Evolutionary conservation across 2,888 invertebrate species (phyloP).

Genomic region (Melanostoma scalare): DNA sequence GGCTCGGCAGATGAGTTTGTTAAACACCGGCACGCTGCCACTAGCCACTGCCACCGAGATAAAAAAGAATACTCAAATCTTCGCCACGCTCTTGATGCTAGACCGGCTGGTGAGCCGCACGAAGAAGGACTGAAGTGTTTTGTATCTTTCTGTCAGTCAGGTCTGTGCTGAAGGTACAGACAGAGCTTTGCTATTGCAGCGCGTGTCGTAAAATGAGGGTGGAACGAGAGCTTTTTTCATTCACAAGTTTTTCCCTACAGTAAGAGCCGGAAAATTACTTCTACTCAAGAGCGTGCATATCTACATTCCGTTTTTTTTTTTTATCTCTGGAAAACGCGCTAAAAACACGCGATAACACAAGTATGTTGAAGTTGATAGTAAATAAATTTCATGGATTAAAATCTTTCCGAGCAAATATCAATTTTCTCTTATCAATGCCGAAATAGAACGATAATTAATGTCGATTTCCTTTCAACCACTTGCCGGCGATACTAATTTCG

Average conservation of each 20-base stretch:
- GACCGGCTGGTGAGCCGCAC: slow-evolving; percentile 70
- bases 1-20: slow-evolving; percentile 34
- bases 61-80: slow-evolving; percentile 20
- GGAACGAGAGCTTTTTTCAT: slow-evolving; percentile 68
- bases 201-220: slow-evolving; percentile 38
- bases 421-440: background rate
- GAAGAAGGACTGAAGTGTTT: slow-evolving; percentile 67
- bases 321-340: background rate
- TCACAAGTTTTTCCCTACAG: slow-evolving; percentile 57
- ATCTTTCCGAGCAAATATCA: background rate
- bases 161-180: slow-evolving; percentile 45
- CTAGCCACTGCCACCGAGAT: slow-evolving; percentile 8
- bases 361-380: background rate
- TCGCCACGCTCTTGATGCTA: slow-evolving; percentile 42
- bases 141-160: slow-evolving; percentile 17
- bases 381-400: background rate
- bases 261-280: slow-evolving; percentile 38
- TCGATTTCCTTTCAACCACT: too few relatives aligned
- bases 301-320: background rate
- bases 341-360: background rate
- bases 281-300: background rate
- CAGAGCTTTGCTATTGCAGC: slow-evolving; percentile 55
- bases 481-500: too few relatives aligned
- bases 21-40: slow-evolving; percentile 54
- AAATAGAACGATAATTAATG: background rate